These are phyloP conservation scores for Syngnathus scovelli DNA, from an alignment of 2,113 vertebrate genomes.

Conservation along the genomic window DNA sequence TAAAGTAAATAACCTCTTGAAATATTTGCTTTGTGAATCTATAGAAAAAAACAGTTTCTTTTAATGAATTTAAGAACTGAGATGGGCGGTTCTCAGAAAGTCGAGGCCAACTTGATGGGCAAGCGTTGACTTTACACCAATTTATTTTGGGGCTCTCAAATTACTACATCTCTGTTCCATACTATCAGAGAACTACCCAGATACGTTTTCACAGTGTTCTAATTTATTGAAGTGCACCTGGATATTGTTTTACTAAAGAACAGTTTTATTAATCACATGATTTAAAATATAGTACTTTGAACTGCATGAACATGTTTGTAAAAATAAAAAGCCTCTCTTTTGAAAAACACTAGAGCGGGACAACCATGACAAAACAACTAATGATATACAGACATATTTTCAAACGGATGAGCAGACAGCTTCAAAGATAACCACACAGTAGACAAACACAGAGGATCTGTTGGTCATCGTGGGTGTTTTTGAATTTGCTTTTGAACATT, in stretches of 20 bases:
- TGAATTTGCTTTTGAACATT: constrained; percentile 13
- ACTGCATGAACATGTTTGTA: neutral
- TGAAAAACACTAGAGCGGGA: neutral
- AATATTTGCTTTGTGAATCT: no score
- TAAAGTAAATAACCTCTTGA: neutral
- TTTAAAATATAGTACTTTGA: neutral
- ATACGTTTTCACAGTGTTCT: no score
- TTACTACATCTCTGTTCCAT: no score
- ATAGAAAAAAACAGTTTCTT: neutral
- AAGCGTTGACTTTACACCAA: no score
- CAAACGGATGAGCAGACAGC: constrained; percentile 32
- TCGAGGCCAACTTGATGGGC: no score
- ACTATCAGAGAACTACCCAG: no score
- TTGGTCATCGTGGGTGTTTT: constrained; percentile 21
- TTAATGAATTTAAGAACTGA: neutral
- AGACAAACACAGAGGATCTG: constrained; percentile 27
- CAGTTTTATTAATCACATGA: neutral
- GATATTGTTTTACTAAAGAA: neutral
- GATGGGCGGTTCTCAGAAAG: neutral
- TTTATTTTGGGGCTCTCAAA: no score
- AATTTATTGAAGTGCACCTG: neutral
- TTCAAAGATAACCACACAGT: constrained; percentile 41
- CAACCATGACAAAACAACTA: neutral
- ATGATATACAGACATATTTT: constrained; percentile 20
- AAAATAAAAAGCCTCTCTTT: neutral